These are phyloP conservation scores for Rhea americana DNA, from an alignment of 2,113 vertebrate genomes.

Conservation along the genomic window DNA sequence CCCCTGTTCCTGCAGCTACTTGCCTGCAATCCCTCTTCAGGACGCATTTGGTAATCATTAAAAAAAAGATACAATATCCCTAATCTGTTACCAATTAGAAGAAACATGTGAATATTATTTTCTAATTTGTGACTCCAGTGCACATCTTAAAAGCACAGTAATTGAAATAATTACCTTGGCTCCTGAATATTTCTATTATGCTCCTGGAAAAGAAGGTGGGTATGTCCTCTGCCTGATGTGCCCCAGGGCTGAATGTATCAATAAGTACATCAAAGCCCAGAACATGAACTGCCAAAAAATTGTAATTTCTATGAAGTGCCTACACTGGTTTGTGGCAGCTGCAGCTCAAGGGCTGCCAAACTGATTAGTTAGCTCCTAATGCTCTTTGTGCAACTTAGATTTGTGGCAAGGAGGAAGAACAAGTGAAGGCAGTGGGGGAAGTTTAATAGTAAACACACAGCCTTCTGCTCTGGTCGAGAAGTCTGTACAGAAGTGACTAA, in stretches of 20 bases:
- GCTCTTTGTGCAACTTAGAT: neutral
- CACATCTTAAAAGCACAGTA: conserved; percentile 79
- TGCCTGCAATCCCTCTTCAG: neutral
- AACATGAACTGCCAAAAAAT: neutral
- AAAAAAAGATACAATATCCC: conserved; percentile 63
- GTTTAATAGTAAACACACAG: neutral
- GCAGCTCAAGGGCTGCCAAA: conserved; percentile 1
- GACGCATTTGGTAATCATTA: conserved; percentile 80
- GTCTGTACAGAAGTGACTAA: neutral
- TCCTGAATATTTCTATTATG: conserved; percentile 74
- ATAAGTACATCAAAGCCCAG: conserved; percentile 64
- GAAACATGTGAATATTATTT: conserved; percentile 81
- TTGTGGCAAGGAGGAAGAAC: neutral
- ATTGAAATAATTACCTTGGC: conserved; percentile 82
- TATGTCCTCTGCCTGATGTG: neutral
- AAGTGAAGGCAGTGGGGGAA: neutral
- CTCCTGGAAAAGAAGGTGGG: conserved; percentile 35
- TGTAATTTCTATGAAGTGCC: neutral
- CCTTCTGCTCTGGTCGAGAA: neutral
- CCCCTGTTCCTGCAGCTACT: neutral
- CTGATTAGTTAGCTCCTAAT: neutral
- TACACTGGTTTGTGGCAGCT: neutral
- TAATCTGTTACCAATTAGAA: conserved; percentile 81
- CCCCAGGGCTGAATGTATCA: conserved; percentile 47
- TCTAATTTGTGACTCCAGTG: conserved; percentile 77